Percentiles rank a stretch among this genome's conserved stretches.
Evolutionary conservation across 2,113 vertebrate species (phyloP).

Genomic region (Urocynchramus pylzowi): DNA sequence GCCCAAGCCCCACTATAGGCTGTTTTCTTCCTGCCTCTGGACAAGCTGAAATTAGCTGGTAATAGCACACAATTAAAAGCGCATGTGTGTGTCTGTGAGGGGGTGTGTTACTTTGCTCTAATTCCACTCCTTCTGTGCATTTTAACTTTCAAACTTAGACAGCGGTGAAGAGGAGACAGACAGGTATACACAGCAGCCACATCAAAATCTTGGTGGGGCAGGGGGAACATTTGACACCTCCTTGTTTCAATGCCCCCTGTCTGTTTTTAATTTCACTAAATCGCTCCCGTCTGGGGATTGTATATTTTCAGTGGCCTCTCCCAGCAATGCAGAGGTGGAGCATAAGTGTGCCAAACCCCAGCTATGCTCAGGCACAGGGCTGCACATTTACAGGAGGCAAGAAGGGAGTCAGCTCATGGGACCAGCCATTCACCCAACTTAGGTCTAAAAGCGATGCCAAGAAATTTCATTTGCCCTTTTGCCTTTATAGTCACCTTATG

Average conservation of each 20-base stretch:
- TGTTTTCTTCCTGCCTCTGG: slow-evolving; percentile 55
- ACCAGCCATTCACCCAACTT: neutral
- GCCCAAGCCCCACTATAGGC: slow-evolving; percentile 29
- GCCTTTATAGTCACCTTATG: neutral
- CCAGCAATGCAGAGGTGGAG: slow-evolving; percentile 63
- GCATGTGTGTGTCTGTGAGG: slow-evolving; percentile 14
- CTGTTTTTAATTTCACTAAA: slow-evolving; percentile 82
- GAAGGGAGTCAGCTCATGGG: neutral
- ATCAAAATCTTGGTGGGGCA: slow-evolving; percentile 72
- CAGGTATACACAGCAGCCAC: slow-evolving; percentile 68
- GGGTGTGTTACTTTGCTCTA: neutral
- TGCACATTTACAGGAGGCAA: slow-evolving; percentile 1
- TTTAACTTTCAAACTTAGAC: slow-evolving; percentile 57
- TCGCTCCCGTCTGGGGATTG: slow-evolving; percentile 79
- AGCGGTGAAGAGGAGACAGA: slow-evolving; percentile 45
- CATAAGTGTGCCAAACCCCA: slow-evolving; percentile 56
- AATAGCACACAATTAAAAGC: slow-evolving; percentile 68
- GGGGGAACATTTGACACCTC: slow-evolving; percentile 76
- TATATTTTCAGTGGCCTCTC: slow-evolving; percentile 79
- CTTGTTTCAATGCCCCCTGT: slow-evolving; percentile 63
- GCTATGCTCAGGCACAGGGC: slow-evolving; percentile 19
- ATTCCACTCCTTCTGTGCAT: slow-evolving; percentile 53
- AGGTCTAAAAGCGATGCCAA: neutral
- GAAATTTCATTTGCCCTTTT: neutral
- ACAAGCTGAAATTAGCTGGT: slow-evolving; percentile 64